Conservation (phyloP, 1,140 invertebrate species). For the Eumeta japonica region DNA sequence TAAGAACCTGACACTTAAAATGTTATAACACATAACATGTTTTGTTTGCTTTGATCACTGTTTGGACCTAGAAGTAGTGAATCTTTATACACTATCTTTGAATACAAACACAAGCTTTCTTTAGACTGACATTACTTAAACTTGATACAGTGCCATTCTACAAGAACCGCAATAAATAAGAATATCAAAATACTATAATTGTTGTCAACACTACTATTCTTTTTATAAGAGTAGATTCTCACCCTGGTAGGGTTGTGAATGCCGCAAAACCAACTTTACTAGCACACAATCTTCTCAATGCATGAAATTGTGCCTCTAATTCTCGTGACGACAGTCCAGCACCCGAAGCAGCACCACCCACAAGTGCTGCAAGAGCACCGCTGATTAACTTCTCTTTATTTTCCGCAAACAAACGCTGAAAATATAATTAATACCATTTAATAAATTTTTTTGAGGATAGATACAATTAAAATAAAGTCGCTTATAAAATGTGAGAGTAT, state of each 20-base stretch:
- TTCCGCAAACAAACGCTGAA: slow-evolving; percentile 85
- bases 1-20: too few relatives aligned
- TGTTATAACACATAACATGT: too few relatives aligned
- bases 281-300: slow-evolving; percentile 86
- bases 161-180: too few relatives aligned
- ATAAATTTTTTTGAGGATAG: not conserved
- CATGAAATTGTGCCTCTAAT: slow-evolving; percentile 92
- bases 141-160: too few relatives aligned
- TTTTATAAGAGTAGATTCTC: slow-evolving; percentile 19
- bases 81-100: too few relatives aligned
- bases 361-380: slow-evolving; percentile 71
- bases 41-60: too few relatives aligned
- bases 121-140: too few relatives aligned
- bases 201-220: slow-evolving; percentile 3
- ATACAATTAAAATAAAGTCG: not conserved
- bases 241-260: slow-evolving; percentile 89
- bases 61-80: too few relatives aligned
- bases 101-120: too few relatives aligned
- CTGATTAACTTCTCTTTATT: slow-evolving; percentile 97
- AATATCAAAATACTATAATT: too few relatives aligned
- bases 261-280: slow-evolving; percentile 97
- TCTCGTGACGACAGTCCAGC: slow-evolving; percentile 68
- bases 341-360: slow-evolving; percentile 72
- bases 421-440: not conserved
- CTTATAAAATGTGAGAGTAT: not conserved